These are phyloP conservation scores for Ochotona princeps DNA, from an alignment of 2,113 vertebrate species.

Conservation along the genomic window DNA sequence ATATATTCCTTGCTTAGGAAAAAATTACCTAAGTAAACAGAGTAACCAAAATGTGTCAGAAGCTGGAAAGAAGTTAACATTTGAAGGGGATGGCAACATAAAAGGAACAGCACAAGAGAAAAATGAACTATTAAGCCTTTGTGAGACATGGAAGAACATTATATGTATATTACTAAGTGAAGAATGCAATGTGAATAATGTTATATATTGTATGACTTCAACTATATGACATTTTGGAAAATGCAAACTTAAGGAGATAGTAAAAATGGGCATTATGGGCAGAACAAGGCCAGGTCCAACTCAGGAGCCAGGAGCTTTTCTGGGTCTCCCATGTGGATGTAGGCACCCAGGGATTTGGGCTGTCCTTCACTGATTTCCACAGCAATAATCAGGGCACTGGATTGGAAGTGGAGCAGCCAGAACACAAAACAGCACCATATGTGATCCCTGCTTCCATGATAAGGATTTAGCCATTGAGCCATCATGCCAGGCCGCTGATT, in stretches of 20 bases:
- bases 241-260: neutral
- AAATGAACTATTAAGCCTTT: neutral
- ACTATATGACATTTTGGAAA: neutral
- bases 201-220: neutral
- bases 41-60: constrained; percentile 8
- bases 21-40: neutral
- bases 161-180: neutral
- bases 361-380: too few relatives aligned
- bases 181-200: neutral
- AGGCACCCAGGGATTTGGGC: too few relatives aligned
- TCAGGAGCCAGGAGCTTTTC: too few relatives aligned
- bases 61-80: neutral
- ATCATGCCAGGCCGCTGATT: too few relatives aligned
- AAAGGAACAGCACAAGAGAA: neutral
- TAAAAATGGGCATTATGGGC: neutral
- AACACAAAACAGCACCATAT: too few relatives aligned
- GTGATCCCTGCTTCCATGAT: too few relatives aligned
- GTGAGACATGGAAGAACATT: neutral
- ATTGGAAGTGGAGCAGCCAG: too few relatives aligned
- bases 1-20: neutral
- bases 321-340: too few relatives aligned
- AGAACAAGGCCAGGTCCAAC: too few relatives aligned
- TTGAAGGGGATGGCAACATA: neutral
- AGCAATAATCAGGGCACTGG: too few relatives aligned
- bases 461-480: too few relatives aligned